Evolutionary conservation across 2,113 vertebrate genomes (phyloP), one percentile per base, ranked within the genome.

Genomic region (Pionites leucogaster): DNA sequence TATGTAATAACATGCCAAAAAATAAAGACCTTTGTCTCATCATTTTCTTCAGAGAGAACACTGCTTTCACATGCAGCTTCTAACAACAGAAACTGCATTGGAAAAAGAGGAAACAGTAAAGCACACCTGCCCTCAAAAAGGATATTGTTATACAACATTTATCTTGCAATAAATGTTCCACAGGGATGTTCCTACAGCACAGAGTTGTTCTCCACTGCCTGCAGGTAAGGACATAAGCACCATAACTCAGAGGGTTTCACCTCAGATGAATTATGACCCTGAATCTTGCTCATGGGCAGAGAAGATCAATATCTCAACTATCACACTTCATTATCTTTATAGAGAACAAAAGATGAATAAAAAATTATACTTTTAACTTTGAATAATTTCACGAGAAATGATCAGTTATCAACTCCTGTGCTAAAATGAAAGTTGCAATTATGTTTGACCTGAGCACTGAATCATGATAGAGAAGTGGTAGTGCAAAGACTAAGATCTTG

Each of bases 351-450:
- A 67, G 47, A 94, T 78, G n/a, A 93, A 93, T 92, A 55, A 89
- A 97, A 94, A 96, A 80, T 74, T 31, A n/a, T 17, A 44, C 47
- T 86, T 85, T 83, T 59, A 93, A 84, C 57, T 95, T 67, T 17
- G 22, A 94, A 81, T 85, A 86, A 74, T 94, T 92, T 71, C 7
- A 69, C 6, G 8, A 88, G 69, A 64, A 42, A 78, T 55, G 22
- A 60, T 88, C 50, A 86, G 81, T 62, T 75, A 57, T 83, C 71
- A 65, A 39, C 31, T 29, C 14, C 37, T 10, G 13, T 75, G 82
- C 72, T 82, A 63, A 84, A 88, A 90, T 83, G 50, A 69, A 80
- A 90, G 46, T 89, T 87, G n/a, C 18, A 84, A 63, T 86, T 90
- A 63, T 11, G 9, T 53, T 87, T 95, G 91, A 89, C 91, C 91